Conservation (phyloP, 2,113 vertebrate genomes). For the Ifrita kowaldi region DNA sequence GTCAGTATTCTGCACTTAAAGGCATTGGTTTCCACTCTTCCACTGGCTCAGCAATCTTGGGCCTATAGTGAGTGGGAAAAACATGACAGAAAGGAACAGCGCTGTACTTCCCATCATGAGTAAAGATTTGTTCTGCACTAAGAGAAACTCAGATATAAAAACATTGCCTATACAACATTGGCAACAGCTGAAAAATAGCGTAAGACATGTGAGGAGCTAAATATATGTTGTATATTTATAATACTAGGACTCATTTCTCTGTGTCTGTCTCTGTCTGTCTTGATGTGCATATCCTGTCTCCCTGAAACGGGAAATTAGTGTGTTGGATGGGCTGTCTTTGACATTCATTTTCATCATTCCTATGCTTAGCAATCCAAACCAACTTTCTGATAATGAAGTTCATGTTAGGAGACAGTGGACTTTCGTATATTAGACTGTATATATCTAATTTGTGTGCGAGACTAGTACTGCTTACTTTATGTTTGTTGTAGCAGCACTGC, state of each 20-base stretch:
- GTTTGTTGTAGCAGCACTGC: neutral
- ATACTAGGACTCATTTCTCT: neutral
- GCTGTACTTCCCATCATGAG: neutral
- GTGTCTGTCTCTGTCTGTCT: neutral
- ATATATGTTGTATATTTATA: neutral
- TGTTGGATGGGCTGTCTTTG: conserved; percentile 6
- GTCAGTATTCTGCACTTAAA: conserved; percentile 25
- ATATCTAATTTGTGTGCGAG: neutral
- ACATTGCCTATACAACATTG: neutral
- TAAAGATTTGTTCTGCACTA: neutral
- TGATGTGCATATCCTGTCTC: neutral
- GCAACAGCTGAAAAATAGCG: neutral
- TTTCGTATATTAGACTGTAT: neutral
- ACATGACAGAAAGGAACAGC: neutral
- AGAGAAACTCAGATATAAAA: neutral
- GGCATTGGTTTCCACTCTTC: neutral
- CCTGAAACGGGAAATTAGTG: conserved; percentile 14
- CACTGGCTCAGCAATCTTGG: conserved; percentile 8
- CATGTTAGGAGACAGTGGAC: neutral
- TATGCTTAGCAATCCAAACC: neutral
- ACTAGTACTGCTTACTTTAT: neutral
- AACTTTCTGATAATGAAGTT: conserved; percentile 47
- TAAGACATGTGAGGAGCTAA: neutral
- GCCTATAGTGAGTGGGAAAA: conserved; percentile 1
- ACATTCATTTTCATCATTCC: conserved; percentile 40